These are phyloP conservation scores for Zosterops lateralis DNA, from an alignment of 2,113 vertebrate genomes.

Conservation along the genomic window DNA sequence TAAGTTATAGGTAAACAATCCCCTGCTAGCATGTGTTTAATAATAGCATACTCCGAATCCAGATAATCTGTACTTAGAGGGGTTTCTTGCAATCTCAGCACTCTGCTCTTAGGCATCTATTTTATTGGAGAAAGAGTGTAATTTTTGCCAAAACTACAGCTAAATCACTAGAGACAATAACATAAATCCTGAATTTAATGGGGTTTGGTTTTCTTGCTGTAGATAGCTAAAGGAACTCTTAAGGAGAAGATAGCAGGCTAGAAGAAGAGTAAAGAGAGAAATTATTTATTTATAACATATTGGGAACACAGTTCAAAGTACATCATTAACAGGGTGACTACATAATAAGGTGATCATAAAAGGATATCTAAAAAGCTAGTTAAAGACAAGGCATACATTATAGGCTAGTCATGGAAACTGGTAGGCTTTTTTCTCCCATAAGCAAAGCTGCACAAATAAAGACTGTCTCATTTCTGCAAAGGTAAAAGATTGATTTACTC, in stretches of 20 bases:
- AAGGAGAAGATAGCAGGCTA: not conserved
- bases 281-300: conserved; percentile 62
- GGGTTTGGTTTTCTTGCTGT: not conserved
- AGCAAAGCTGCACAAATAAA: conserved; percentile 31
- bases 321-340: conserved; percentile 35
- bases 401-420: not conserved
- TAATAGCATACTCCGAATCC: not conserved
- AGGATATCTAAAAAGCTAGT: not conserved
- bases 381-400: not conserved
- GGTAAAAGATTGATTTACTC: conserved; percentile 17
- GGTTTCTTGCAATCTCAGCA: not conserved
- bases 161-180: not conserved
- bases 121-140: not conserved
- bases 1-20: not conserved
- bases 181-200: not conserved
- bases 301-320: conserved; percentile 42
- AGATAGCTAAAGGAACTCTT: not conserved
- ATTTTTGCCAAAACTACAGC: not conserved
- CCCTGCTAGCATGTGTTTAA: not conserved
- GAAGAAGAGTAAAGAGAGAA: conserved; percentile 15
- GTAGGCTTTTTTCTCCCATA: not conserved
- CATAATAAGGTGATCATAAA: not conserved
- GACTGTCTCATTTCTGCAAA: conserved; percentile 3
- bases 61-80: not conserved
- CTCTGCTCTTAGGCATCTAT: not conserved